These are phyloP conservation scores for Agrochola lota DNA, from an alignment of 2,888 invertebrate genomes.

Conservation along the genomic window DNA sequence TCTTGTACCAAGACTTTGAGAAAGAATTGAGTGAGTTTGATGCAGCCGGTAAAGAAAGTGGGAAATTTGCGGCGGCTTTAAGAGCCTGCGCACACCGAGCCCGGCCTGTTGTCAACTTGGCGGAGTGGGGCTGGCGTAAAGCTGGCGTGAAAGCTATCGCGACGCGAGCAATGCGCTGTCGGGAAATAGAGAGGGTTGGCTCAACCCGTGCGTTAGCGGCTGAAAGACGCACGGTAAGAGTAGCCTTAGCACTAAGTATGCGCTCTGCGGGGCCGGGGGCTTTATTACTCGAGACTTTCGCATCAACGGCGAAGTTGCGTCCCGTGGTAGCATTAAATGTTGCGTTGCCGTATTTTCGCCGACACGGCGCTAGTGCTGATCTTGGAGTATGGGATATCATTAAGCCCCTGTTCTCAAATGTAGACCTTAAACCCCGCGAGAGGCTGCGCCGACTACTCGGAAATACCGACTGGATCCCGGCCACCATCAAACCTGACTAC, in stretches of 20 bases:
- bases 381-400: conserved; percentile 73
- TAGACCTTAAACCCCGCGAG: conserved; percentile 62
- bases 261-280: neutral
- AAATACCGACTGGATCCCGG: conserved; percentile 67
- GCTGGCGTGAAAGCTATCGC: conserved; percentile 79
- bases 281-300: conserved; percentile 36
- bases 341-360: conserved; percentile 68
- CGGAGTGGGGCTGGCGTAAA: conserved; percentile 70
- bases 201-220: conserved; percentile 67
- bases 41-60: conserved; percentile 36
- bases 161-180: conserved; percentile 72
- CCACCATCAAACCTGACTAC: conserved; percentile 72
- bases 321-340: conserved; percentile 69
- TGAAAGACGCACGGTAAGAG: conserved; percentile 71
- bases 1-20: conserved; percentile 51
- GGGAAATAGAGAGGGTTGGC: conserved; percentile 57
- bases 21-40: conserved; percentile 58
- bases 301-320: conserved; percentile 36
- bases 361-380: conserved; percentile 60
- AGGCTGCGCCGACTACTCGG: conserved; percentile 43
- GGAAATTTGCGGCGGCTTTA: conserved; percentile 69
- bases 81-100: conserved; percentile 74
- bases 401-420: conserved; percentile 68
- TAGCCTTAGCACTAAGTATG: conserved; percentile 71
- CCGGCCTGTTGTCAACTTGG: conserved; percentile 71